phyloP scores from a whole-genome alignment of 2,797 vertebrate genomes.

The Parauchenoglanis ngamensis region DNA sequence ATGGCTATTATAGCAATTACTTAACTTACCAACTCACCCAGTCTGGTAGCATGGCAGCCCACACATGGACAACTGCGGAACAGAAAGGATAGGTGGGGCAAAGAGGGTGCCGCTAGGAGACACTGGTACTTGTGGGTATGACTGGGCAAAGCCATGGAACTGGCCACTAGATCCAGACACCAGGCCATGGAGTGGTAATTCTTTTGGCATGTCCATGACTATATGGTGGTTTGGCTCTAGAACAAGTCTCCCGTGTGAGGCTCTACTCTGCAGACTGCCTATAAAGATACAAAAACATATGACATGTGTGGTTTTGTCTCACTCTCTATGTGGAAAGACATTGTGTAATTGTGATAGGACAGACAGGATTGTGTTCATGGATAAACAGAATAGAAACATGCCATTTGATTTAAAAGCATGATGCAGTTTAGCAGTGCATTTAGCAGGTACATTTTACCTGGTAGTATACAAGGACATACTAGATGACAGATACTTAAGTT shows the following conservation, averaged over 20 bases:
- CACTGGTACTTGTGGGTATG: conserved; percentile 63
- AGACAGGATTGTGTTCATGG: neutral
- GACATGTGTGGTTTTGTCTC: neutral
- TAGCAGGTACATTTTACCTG: neutral
- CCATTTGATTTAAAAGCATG: neutral
- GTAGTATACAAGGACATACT: neutral
- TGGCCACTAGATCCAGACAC: conserved; percentile 63
- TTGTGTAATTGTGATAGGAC: neutral
- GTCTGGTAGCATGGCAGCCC: conserved; percentile 70
- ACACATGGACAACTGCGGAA: conserved; percentile 66
- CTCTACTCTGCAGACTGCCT: conserved; percentile 46
- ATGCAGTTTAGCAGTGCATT: neutral
- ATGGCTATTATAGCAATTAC: neutral
- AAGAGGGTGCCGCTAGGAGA: conserved; percentile 62
- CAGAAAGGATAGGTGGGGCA: conserved; percentile 57
- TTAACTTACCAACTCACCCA: conserved; percentile 67
- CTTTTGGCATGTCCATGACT: conserved; percentile 61
- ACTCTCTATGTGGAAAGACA: neutral
- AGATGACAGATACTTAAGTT: neutral
- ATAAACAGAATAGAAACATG: neutral
- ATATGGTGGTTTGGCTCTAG: conserved; percentile 60
- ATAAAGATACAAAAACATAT: conserved; percentile 2
- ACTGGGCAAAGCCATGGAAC: conserved; percentile 61
- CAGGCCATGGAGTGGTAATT: conserved; percentile 53
- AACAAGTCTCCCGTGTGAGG: conserved; percentile 62